Percentiles rank a stretch among this genome's conserved stretches.
Conservation (phyloP, 2,113 vertebrate genomes). For the Addax nasomaculatus region DNA sequence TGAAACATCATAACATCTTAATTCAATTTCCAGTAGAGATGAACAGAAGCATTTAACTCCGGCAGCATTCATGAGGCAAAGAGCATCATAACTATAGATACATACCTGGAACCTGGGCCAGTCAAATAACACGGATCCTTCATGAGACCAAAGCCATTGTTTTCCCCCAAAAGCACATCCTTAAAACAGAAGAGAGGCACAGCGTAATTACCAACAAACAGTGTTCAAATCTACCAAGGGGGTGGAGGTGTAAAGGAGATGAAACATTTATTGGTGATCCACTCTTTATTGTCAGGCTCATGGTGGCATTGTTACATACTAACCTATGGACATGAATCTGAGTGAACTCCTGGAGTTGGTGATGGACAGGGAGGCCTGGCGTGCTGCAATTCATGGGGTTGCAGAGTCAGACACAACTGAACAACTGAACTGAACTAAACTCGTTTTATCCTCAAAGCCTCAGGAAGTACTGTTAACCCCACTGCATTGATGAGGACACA, state of each 20-base stretch:
- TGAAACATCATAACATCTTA: not conserved
- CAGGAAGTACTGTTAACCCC: not conserved
- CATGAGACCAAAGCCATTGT: conserved; percentile 68
- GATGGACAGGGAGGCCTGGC: too few relatives aligned
- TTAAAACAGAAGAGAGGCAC: conserved; percentile 72
- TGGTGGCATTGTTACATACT: fast-evolving
- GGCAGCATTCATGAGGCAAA: not conserved
- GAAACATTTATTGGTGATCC: not conserved
- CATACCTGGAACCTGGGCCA: conserved; percentile 81
- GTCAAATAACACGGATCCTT: conserved; percentile 71
- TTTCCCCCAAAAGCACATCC: conserved; percentile 81
- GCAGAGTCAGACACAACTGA: too few relatives aligned
- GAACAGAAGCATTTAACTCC: not conserved
- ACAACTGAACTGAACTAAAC: too few relatives aligned
- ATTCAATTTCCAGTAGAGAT: not conserved
- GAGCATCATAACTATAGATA: not conserved
- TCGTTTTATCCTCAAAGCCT: not conserved
- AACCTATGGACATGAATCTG: too few relatives aligned
- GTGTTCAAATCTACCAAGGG: not conserved
- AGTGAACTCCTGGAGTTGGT: too few relatives aligned
- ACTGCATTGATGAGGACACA: fast-evolving
- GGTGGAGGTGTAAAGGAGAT: not conserved
- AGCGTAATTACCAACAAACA: not conserved
- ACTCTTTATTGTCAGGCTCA: not conserved
- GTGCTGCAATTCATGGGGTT: too few relatives aligned